phyloP scores from a whole-genome alignment of 2,888 invertebrate species.

The Drosophila longiperda region DNA sequence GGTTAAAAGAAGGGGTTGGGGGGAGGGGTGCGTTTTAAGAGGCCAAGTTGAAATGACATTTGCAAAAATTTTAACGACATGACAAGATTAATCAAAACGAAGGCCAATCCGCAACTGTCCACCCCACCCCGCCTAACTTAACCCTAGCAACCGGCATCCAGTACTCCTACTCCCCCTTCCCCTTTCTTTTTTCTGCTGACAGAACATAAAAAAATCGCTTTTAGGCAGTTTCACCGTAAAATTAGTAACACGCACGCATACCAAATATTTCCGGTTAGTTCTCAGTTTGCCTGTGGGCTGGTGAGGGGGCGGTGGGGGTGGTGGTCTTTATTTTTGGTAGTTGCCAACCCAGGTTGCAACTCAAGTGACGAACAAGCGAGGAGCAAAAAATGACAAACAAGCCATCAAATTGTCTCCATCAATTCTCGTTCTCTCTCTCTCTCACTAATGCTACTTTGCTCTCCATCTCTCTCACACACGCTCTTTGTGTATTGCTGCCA shows the following conservation, averaged over 20 bases:
- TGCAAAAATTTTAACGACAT: constrained; percentile 80
- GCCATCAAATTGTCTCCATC: constrained; percentile 26
- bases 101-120: constrained; percentile 55
- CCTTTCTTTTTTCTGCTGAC: constrained; percentile 70
- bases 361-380: constrained; percentile 45
- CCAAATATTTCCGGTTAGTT: constrained; percentile 46
- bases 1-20: background rate
- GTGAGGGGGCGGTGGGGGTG: background rate
- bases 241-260: constrained; percentile 74
- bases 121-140: background rate
- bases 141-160: background rate
- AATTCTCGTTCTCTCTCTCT: background rate
- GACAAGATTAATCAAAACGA: constrained; percentile 77
- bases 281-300: constrained; percentile 23
- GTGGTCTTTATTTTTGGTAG: background rate
- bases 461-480: background rate
- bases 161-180: too few species aligned
- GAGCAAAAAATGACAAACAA: constrained; percentile 29
- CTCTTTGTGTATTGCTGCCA: constrained; percentile 13
- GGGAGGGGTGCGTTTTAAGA: constrained; percentile 29
- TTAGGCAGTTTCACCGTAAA: constrained; percentile 38
- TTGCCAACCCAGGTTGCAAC: constrained; percentile 29
- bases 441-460: background rate
- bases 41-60: constrained; percentile 75
- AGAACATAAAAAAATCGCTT: constrained; percentile 58